Conservation (phyloP, 2,888 invertebrate genomes). For the Thecocarcelia acutangulata region DNA sequence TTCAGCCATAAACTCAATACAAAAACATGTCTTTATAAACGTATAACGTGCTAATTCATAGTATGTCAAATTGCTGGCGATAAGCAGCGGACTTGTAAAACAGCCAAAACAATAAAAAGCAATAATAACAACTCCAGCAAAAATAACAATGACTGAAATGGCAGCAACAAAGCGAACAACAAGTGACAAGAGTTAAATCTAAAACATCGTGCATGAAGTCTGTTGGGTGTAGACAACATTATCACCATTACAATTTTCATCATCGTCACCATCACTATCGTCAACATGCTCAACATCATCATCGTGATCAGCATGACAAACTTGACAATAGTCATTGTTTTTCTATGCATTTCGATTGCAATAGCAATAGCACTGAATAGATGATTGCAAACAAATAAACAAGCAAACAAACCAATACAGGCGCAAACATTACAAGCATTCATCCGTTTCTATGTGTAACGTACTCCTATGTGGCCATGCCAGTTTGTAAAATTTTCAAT, state of each 20-base stretch:
- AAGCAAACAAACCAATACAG: background rate
- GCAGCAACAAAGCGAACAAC: constrained; percentile 12
- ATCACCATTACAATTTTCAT: too few species aligned
- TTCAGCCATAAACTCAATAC: too few species aligned
- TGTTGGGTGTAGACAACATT: constrained; percentile 2
- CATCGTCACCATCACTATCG: background rate
- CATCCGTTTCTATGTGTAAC: too few species aligned
- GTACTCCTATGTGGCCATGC: background rate
- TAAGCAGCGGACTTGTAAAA: constrained; percentile 24
- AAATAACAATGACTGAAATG: constrained; percentile 1
- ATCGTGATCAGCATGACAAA: constrained; percentile 36
- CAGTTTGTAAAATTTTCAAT: too few species aligned
- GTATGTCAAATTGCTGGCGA: constrained; percentile 42
- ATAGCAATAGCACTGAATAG: constrained; percentile 23
- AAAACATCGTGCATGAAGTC: constrained; percentile 18
- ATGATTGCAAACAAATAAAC: constrained; percentile 16
- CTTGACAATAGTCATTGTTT: constrained; percentile 42
- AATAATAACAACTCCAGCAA: constrained; percentile 8
- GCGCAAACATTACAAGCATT: background rate
- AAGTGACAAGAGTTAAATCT: background rate
- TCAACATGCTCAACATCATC: constrained; percentile 2
- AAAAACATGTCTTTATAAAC: background rate
- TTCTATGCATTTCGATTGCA: constrained; percentile 29
- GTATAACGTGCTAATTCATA: constrained; percentile 32
- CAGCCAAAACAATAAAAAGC: background rate